Evolutionary conservation across 2,797 vertebrate species (phyloP).

Genomic region (Enteromius anoplus): DNA sequence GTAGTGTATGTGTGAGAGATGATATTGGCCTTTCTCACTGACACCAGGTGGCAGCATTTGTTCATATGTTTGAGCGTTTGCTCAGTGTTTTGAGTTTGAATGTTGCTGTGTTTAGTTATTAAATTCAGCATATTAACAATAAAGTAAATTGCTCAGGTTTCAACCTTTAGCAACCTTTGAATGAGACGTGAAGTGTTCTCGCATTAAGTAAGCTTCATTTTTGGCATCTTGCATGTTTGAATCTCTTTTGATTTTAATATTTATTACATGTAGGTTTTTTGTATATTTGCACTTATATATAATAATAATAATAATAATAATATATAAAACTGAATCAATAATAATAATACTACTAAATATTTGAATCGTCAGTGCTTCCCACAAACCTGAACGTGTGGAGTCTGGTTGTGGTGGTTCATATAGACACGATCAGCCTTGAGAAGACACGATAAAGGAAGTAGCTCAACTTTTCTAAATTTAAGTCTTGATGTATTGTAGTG

Average conservation of each 20-base stretch:
- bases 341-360: too few species aligned
- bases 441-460: neutral
- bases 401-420: neutral
- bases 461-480: neutral
- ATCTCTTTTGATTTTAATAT: too few species aligned
- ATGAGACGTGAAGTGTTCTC: neutral
- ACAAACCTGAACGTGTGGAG: neutral
- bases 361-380: neutral
- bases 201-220: constrained; percentile 21
- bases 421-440: neutral
- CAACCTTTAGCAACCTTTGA: neutral
- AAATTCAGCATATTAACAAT: neutral
- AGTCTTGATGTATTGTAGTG: neutral
- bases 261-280: too few species aligned
- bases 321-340: too few species aligned
- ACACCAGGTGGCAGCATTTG: constrained; percentile 42
- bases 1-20: too few species aligned
- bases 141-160: neutral
- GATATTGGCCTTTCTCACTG: neutral
- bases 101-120: neutral
- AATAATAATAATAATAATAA: too few species aligned
- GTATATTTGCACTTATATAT: too few species aligned
- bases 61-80: neutral
- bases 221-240: neutral
- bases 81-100: neutral